A percentile compares a stretch with the other conserved stretches of the same genome.
Conservation (phyloP, 2,888 invertebrate genomes). For the Agrilus mali region DNA sequence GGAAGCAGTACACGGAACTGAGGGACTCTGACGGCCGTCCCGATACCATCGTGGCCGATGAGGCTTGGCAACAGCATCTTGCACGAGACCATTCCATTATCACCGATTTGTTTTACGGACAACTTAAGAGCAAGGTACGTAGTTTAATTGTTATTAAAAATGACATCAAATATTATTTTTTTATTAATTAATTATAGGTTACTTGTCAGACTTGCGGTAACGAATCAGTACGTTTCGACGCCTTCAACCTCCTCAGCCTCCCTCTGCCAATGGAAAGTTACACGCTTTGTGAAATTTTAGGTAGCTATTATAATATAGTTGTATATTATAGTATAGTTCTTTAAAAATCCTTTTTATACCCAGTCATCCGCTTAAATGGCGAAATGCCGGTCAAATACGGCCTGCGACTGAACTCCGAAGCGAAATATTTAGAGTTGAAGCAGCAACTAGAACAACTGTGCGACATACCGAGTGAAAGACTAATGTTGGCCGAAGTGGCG, state of each 20-base stretch:
- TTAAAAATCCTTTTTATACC: slow-evolving; percentile 11
- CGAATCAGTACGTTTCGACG: slow-evolving; percentile 81
- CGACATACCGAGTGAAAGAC: slow-evolving; percentile 44
- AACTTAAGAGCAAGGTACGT: slow-evolving; percentile 75
- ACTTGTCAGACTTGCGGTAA: slow-evolving; percentile 72
- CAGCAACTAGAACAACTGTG: slow-evolving; percentile 53
- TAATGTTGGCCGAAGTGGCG: slow-evolving; percentile 60
- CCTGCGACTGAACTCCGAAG: slow-evolving; percentile 69
- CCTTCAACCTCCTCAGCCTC: slow-evolving; percentile 77
- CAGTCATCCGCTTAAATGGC: slow-evolving; percentile 69
- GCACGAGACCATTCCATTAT: slow-evolving; percentile 76
- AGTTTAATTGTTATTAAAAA: slow-evolving; percentile 5
- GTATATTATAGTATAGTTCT: too few relatives aligned
- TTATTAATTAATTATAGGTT: slow-evolving; percentile 27
- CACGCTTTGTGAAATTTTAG: slow-evolving; percentile 62
- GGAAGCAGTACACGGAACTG: slow-evolving; percentile 57
- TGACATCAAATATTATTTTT: background rate
- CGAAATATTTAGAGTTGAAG: slow-evolving; percentile 65
- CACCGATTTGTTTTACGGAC: slow-evolving; percentile 85
- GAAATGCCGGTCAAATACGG: slow-evolving; percentile 77
- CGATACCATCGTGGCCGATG: slow-evolving; percentile 56
- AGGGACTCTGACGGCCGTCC: slow-evolving; percentile 67
- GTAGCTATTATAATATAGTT: slow-evolving; percentile 16
- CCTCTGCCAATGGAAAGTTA: slow-evolving; percentile 85
- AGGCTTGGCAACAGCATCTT: slow-evolving; percentile 76